A percentile compares a stretch with the other conserved stretches of the same genome.
Conservation (phyloP, 2,113 vertebrate genomes). For the Papio anubis region DNA sequence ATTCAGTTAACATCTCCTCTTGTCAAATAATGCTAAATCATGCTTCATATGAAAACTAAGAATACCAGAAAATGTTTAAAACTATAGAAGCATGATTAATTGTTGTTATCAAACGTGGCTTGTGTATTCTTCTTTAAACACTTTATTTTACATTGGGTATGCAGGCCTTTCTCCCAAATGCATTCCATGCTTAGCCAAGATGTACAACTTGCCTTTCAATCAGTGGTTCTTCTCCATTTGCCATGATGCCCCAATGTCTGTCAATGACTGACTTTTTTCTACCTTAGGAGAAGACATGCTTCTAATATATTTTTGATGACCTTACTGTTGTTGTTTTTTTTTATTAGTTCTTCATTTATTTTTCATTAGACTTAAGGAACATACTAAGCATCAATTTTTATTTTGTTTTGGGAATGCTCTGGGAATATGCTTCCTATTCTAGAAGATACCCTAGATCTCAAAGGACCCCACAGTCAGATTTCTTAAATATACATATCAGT, state of each 20-base stretch:
- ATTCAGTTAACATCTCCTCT: not conserved
- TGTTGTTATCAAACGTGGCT: not conserved
- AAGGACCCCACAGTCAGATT: not conserved
- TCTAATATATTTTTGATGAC: not conserved
- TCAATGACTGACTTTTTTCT: not conserved
- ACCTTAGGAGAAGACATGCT: not conserved
- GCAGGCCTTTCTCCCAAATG: not conserved
- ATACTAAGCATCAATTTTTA: not conserved
- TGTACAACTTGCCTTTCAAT: not conserved
- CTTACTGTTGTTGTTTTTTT: not conserved
- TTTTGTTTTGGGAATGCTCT: not conserved
- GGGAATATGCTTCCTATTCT: not conserved
- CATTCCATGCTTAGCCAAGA: not conserved
- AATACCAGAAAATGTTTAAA: not conserved
- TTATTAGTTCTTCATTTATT: not conserved
- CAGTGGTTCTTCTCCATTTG: not conserved
- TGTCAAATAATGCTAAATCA: not conserved
- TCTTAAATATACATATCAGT: not conserved
- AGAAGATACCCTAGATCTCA: not conserved
- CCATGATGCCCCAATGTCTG: accelerated
- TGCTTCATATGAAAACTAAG: not conserved
- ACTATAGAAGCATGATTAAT: not conserved
- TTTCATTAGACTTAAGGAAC: not conserved
- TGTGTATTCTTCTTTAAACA: not conserved
- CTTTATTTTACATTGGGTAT: not conserved